Base-by-base conservation (phyloP, 1,140 invertebrate genomes). In the Aphis craccivora region DNA sequence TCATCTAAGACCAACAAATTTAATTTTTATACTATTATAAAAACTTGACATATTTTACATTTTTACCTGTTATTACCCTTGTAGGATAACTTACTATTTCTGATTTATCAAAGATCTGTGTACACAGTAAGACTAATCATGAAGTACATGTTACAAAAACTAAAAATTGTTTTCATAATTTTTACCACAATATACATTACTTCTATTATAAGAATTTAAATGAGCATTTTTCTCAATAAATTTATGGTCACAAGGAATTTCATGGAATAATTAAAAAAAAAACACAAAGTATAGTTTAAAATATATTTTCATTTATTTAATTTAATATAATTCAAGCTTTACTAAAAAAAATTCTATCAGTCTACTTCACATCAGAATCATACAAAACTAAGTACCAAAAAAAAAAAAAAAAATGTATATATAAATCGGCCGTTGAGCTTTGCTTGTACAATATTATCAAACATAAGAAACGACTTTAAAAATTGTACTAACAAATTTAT, bases 401-500 rank as follows among this genome's bases (percentile, higher is more conserved):
- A 55, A 90, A 90, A 40, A 53, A 89, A 51, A 51, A 51, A 48
- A 48, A 48, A 14, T 51, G 18, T 18, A 20, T 51, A 51, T 30
- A 90, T 9, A 18, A 35, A 89, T 90, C 23, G 2, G 89, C 35
- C 37, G 37, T 90, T 90, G 89, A 90, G 43, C 89, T 90, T 40
- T 90, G 51, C 86, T 89, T 89, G 48, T 89, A 89, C 37, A 60
- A 90, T 89, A 89, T 53, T 37, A 89, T 89, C 48, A 43, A 90
- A 90, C 35, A 90, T 20, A 48, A 53, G 48, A 89, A 90, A 90
- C 35, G 51, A 55, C 51, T 30, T 88, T 23, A 53, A 45, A 51
- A 37, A 90, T 55, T 90, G 88, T 60, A 60, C 89, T 91, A 83
- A 93, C 67, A 93, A 53, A 84, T 84, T 93, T 51, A 83, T 84